phyloP scores from a whole-genome alignment of 2,113 vertebrate genomes.

The Puntigrus tetrazona region DNA sequence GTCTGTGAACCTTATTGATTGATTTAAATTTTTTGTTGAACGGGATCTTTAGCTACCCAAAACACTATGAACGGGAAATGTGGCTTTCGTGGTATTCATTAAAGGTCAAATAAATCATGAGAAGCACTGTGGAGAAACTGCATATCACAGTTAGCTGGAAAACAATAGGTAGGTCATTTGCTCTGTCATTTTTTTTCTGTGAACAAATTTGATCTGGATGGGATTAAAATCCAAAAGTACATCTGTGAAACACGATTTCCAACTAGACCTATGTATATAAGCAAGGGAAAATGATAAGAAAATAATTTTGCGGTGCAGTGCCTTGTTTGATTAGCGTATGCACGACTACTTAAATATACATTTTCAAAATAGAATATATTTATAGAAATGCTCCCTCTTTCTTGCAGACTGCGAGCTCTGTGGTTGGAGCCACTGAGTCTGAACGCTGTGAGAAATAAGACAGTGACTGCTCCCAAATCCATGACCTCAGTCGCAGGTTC shows the following conservation, averaged over 20 bases:
- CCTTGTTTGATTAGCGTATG: neutral
- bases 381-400: slow-evolving; percentile 50
- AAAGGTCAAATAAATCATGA: slow-evolving; percentile 1
- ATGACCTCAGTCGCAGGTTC: slow-evolving; percentile 31
- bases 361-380: slow-evolving; percentile 70
- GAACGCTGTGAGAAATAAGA: slow-evolving; percentile 67
- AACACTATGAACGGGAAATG: neutral
- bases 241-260: neutral
- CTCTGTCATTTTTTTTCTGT: neutral
- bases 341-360: slow-evolving; percentile 11
- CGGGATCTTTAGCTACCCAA: neutral
- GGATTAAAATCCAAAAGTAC: neutral
- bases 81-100: neutral
- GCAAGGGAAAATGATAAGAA: neutral
- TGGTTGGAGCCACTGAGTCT: slow-evolving; percentile 75
- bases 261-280: neutral
- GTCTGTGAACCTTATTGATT: too few relatives aligned
- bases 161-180: neutral
- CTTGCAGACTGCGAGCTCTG: slow-evolving; percentile 58
- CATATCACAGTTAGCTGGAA: neutral
- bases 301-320: neutral
- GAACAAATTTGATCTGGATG: neutral
- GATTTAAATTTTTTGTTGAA: neutral
- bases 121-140: neutral
- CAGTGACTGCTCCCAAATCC: slow-evolving; percentile 52